Conservation (phyloP, 2,113 vertebrate species). For the Steatornis caripensis region DNA sequence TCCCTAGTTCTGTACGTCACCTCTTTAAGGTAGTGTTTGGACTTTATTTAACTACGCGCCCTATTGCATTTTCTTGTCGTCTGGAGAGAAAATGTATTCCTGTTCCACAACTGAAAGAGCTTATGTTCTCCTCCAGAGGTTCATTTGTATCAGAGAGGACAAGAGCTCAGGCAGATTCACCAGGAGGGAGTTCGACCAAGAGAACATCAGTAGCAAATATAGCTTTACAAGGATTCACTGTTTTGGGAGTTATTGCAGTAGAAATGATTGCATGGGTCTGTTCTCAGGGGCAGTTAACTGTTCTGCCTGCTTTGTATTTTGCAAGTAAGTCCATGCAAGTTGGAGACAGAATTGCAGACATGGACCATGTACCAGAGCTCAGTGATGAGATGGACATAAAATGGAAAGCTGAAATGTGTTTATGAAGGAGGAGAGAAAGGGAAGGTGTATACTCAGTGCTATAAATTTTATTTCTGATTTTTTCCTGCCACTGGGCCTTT, state of each 20-base stretch:
- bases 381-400: not conserved
- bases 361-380: not conserved
- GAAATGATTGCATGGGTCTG: not conserved
- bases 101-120: not conserved
- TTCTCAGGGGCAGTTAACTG: not conserved
- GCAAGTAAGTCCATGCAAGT: not conserved
- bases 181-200: not conserved
- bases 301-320: not conserved
- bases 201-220: not conserved
- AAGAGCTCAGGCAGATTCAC: not conserved
- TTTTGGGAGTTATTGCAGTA: not conserved
- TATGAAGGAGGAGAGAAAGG: not conserved
- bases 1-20: not conserved
- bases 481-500: not conserved
- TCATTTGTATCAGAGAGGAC: not conserved
- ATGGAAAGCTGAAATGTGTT: not conserved
- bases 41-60: not conserved
- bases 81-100: not conserved
- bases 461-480: not conserved
- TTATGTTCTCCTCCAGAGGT: not conserved
- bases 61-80: not conserved
- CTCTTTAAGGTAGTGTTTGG: not conserved
- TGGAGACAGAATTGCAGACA: not conserved
- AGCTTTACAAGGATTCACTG: not conserved
- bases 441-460: not conserved